Evolutionary conservation across 2,113 vertebrate species (phyloP).

Genomic region (Enhydra lutris): DNA sequence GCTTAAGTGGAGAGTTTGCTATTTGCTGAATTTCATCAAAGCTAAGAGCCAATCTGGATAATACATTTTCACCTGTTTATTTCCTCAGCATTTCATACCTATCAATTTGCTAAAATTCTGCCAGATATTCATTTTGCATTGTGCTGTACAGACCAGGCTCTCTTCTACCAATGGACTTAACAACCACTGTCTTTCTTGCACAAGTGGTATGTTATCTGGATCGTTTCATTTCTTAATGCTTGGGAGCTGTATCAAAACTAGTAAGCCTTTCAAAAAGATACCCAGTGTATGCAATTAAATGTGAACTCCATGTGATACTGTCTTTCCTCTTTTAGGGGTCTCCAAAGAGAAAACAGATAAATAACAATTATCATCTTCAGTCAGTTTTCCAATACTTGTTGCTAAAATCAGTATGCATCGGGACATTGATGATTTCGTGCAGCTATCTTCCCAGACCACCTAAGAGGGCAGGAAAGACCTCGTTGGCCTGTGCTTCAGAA

Average conservation of each 20-base stretch:
- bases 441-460: slow-evolving; percentile 35
- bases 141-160: background rate
- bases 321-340: background rate
- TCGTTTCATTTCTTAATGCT: background rate
- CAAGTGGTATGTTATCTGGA: background rate
- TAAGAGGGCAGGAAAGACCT: background rate
- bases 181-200: background rate
- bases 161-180: background rate
- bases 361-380: slow-evolving; percentile 2
- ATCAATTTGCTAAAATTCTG: background rate
- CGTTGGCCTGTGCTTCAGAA: background rate
- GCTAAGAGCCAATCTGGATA: background rate
- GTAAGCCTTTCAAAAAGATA: background rate
- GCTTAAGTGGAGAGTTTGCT: background rate
- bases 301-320: background rate
- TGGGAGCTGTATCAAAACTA: background rate
- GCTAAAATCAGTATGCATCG: background rate
- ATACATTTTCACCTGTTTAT: background rate
- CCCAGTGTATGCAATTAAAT: background rate
- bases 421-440: background rate
- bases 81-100: background rate
- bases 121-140: background rate
- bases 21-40: slow-evolving; percentile 12
- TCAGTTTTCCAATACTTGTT: background rate
- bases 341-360: slow-evolving; percentile 34